phyloP scores from a whole-genome alignment of 2,113 vertebrate species.

The Ancistrus triradiatus region DNA sequence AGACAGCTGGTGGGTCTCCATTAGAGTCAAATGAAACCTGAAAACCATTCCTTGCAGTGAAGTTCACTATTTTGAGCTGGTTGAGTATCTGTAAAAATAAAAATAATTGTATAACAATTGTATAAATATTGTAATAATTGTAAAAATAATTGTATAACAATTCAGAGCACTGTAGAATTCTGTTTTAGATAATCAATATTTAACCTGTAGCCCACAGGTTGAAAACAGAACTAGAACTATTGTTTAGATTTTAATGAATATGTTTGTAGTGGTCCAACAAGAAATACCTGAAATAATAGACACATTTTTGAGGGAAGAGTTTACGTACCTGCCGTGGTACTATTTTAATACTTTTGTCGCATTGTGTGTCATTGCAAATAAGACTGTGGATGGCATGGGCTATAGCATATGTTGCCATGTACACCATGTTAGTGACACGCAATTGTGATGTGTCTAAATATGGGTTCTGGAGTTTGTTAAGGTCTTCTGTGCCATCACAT shows the following conservation, averaged over 20 bases:
- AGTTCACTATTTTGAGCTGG: neutral
- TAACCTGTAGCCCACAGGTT: no score
- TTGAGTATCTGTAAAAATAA: neutral
- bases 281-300: no score
- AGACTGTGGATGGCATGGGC: constrained; percentile 31
- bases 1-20: constrained; percentile 67
- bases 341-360: neutral
- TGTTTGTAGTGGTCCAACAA: no score
- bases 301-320: no score
- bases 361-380: neutral
- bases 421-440: constrained; percentile 67
- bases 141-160: neutral
- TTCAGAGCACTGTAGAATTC: no score
- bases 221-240: no score
- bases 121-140: neutral
- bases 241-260: no score
- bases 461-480: constrained; percentile 50
- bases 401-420: constrained; percentile 70
- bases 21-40: constrained; percentile 64
- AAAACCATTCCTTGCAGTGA: neutral
- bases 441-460: constrained; percentile 64
- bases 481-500: constrained; percentile 60
- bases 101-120: neutral
- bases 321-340: neutral
- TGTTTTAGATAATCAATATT: no score